Base-by-base conservation (phyloP, 2,888 invertebrate species). In the Agrotis clavis region DNA sequence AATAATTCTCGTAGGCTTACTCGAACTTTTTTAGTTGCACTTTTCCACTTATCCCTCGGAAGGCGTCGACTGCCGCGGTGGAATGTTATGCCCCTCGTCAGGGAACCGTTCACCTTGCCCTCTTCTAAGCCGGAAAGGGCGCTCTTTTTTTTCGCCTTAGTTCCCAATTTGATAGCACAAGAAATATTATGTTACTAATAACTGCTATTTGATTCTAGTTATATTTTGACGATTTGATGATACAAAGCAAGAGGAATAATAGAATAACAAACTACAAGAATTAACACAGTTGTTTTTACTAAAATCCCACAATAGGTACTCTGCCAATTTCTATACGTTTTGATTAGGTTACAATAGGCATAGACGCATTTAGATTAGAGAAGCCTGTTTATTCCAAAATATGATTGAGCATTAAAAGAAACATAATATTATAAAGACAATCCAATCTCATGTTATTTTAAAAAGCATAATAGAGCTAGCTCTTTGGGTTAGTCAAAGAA, bases 21-120 rank as follows among this genome's bases (percentile, higher is more conserved):
- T 97, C 97, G 97, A 94, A 97, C 97, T 97, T 97, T 98, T 90
- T 97, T 97, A 91, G 98, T 97, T 92, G 97, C 97, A 82, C 92
- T 97, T 90, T 97, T 97, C 97, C 98, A 97, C 90, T 97, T 97
- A 90, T 97, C 97, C 82, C 91, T 90, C 18, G 95, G 89, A 79
- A 92, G 90, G 89, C 94, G 97, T 82, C 96, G 96, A 89, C 96
- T 96, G 92, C 96, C 96, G 87, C 97, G 96, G 85, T 97, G 97
- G 90, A 97, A 97, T 80, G 98, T 97, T 86, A 98, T 94, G 91
- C 97, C 97, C 71, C 98, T 97, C 83, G 96, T 94, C 89, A 97
- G 90, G 60, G 97, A 96, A 84, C 97, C 97, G 91, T 97, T 97
- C 94, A 97, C 96, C 94, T 97, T 97, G 87, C 97, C 97, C 87